These are phyloP conservation scores for Epistrophella euchroma DNA, from an alignment of 2,888 invertebrate genomes.

Conservation along the genomic window DNA sequence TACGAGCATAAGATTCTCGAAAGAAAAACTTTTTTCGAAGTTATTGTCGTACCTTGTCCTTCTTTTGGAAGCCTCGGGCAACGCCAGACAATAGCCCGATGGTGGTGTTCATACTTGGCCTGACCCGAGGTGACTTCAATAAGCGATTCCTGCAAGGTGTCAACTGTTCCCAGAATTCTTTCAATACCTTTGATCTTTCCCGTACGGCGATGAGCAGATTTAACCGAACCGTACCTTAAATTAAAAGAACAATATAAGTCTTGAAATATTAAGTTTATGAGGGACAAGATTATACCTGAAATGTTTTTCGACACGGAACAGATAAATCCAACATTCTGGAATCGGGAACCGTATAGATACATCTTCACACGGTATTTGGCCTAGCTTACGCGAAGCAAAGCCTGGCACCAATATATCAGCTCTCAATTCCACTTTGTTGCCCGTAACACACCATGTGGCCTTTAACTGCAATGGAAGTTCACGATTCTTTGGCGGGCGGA, in stretches of 20 bases:
- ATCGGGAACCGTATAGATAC: conserved; percentile 98
- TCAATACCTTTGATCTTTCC: conserved; percentile 97
- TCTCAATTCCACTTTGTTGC: conserved; percentile 96
- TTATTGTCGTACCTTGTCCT: conserved; percentile 91
- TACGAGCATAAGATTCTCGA: too few species aligned
- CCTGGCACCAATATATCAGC: conserved; percentile 98
- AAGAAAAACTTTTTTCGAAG: neutral
- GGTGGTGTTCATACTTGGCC: conserved; percentile 99
- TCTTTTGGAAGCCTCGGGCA: conserved; percentile 99
- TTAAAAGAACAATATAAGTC: conserved; percentile 77
- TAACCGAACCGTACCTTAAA: conserved; percentile 95
- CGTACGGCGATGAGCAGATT: conserved; percentile 94
- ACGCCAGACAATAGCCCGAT: conserved; percentile 98
- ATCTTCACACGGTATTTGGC: conserved; percentile 98
- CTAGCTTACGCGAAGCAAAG: conserved; percentile 96
- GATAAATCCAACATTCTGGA: conserved; percentile 99
- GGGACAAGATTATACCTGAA: conserved; percentile 85
- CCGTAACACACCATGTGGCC: conserved; percentile 93
- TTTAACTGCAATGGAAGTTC: conserved; percentile 98
- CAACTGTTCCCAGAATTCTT: conserved; percentile 95
- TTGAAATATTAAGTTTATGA: too few species aligned
- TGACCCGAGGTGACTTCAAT: conserved; percentile 98
- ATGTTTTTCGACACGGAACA: conserved; percentile 99
- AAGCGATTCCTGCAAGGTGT: conserved; percentile 94
- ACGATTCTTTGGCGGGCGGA: conserved; percentile 96